These are phyloP conservation scores for Liodrosophila aerea DNA, from an alignment of 2,888 invertebrate species.

Conservation along the genomic window DNA sequence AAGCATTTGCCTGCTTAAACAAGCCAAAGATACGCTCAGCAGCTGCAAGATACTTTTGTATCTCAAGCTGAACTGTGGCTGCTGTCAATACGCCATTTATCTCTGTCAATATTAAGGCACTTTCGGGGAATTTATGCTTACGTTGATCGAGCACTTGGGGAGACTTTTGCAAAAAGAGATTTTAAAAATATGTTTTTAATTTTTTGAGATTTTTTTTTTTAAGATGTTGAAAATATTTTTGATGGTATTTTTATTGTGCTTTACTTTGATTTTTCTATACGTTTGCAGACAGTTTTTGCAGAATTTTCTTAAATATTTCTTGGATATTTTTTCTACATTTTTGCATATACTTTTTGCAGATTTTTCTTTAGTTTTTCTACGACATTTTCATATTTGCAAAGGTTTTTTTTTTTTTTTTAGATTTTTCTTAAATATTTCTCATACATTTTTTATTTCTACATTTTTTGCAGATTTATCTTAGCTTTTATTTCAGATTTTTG, in stretches of 20 bases:
- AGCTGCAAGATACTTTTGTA: conserved; percentile 44
- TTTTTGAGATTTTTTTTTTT: not conserved
- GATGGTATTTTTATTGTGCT: not conserved
- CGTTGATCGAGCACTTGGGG: not conserved
- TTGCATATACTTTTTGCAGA: no score
- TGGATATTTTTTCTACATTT: no score
- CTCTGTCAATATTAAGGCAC: conserved; percentile 23
- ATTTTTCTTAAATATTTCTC: no score
- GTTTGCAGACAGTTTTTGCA: no score
- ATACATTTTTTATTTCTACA: no score
- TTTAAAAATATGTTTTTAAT: not conserved
- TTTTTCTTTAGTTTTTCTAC: no score
- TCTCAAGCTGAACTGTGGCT: conserved; percentile 8
- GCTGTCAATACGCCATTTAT: conserved; percentile 10
- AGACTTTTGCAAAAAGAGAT: not conserved
- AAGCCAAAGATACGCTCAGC: conserved; percentile 4
- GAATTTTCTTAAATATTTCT: no score
- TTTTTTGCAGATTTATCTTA: not conserved
- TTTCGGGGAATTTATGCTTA: not conserved
- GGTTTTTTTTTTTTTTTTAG: no score
- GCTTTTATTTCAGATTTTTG: conserved; percentile 9
- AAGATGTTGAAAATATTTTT: conserved; percentile 22
- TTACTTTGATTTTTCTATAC: no score
- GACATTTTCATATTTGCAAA: no score
- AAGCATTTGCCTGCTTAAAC: conserved; percentile 15